phyloP scores from a whole-genome alignment of 2,113 vertebrate genomes.

The Glareola pratincola region DNA sequence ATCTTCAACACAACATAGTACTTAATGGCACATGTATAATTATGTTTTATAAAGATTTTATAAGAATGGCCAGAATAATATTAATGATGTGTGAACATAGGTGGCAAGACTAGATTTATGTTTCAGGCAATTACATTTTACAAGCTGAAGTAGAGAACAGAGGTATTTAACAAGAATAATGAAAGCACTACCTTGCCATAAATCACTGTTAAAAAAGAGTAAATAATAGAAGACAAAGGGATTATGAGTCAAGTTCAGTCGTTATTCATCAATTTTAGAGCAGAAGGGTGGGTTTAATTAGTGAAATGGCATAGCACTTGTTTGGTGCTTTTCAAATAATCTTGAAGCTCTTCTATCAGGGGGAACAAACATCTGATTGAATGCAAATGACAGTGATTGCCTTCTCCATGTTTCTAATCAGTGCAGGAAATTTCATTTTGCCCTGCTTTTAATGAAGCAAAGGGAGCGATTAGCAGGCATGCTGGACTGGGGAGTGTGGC shows the following conservation, averaged over 20 bases:
- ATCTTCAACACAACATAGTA: not conserved
- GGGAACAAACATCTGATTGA: not conserved
- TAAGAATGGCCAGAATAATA: conserved; percentile 25
- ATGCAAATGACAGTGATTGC: conserved; percentile 8
- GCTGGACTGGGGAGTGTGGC: not conserved
- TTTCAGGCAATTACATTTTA: conserved; percentile 62
- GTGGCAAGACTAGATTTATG: conserved; percentile 54
- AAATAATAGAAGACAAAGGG: conserved; percentile 65
- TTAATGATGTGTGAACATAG: conserved; percentile 42
- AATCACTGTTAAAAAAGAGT: conserved; percentile 63
- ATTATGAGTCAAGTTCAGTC: conserved; percentile 38
- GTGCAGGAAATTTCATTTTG: not conserved
- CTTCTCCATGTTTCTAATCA: not conserved
- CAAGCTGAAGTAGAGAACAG: conserved; percentile 33
- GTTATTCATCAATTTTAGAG: conserved; percentile 49
- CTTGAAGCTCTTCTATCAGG: not conserved
- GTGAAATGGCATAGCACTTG: not conserved
- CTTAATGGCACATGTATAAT: not conserved
- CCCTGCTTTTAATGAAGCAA: not conserved
- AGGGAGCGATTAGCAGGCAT: not conserved
- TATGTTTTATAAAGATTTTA: conserved; percentile 54
- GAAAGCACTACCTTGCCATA: conserved; percentile 45
- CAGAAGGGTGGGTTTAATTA: conserved; percentile 36
- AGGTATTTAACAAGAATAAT: conserved; percentile 70
- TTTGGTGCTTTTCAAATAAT: conserved; percentile 6